Conservation (phyloP, 1,140 invertebrate species). For the Brachionus rotundiformis region DNA sequence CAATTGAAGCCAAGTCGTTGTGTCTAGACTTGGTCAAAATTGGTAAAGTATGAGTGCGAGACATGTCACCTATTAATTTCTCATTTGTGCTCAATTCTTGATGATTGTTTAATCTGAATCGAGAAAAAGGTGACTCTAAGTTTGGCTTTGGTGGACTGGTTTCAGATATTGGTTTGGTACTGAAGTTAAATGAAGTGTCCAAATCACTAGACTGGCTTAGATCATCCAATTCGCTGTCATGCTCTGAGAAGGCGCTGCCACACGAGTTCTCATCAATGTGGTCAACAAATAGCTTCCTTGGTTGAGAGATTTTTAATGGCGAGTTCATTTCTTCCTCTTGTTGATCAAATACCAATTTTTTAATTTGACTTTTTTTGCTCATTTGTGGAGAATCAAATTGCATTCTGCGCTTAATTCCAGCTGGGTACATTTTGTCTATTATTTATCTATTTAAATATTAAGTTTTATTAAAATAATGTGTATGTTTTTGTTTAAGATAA, state of each 20-base stretch:
- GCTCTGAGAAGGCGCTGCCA: conserved; percentile 4
- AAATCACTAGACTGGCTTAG: not conserved
- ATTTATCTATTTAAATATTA: not conserved
- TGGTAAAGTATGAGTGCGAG: not conserved
- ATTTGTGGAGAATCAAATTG: conserved; percentile 5
- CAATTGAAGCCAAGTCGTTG: conserved; percentile 37
- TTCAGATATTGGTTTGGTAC: not conserved
- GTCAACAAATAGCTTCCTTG: not conserved
- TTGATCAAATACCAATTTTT: not conserved
- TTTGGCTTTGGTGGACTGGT: not conserved
- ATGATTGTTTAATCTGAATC: not conserved
- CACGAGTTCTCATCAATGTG: conserved; percentile 20
- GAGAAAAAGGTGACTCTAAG: not conserved
- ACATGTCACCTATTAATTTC: conserved; percentile 33
- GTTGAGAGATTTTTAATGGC: not conserved
- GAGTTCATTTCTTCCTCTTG: not conserved
- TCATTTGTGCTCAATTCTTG: not conserved
- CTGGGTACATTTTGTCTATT: not conserved
- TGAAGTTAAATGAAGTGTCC: not conserved
- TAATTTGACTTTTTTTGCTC: not conserved
- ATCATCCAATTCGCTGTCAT: not conserved
- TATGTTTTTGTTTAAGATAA: no score
- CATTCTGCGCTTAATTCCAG: not conserved
- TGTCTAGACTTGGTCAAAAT: not conserved
- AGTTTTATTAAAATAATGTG: no score